These are phyloP conservation scores for Pelochelys cantorii DNA, from an alignment of 2,797 vertebrate genomes.

Conservation along the genomic window DNA sequence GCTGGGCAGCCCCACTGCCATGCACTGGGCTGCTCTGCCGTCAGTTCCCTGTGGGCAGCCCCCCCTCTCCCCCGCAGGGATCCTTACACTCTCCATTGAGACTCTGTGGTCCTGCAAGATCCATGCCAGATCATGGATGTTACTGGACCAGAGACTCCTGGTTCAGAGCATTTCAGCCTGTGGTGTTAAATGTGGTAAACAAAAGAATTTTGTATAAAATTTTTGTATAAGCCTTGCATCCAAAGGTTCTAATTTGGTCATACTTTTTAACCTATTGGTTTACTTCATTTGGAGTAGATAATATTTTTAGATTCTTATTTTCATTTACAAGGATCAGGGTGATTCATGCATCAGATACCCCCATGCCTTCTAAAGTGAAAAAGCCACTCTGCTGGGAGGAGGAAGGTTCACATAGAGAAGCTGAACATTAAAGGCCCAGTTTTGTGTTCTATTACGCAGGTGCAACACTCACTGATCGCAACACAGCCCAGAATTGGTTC, in stretches of 20 bases:
- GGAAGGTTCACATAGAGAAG: neutral
- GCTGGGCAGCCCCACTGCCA: no score
- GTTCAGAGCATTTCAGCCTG: no score
- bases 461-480: neutral
- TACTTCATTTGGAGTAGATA: neutral
- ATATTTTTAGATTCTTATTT: neutral
- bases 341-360: neutral
- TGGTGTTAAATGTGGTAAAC: neutral
- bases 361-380: neutral
- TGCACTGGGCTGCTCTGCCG: no score
- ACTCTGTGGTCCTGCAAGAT: no score
- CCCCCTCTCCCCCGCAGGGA: no score
- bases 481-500: neutral
- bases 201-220: neutral
- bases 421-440: neutral
- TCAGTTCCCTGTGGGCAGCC: no score
- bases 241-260: neutral
- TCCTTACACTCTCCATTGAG: no score
- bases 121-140: no score
- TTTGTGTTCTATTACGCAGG: neutral
- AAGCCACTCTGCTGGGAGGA: neutral
- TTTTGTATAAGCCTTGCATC: neutral
- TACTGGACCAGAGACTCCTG: no score
- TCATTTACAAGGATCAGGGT: neutral
- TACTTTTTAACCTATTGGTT: neutral